A percentile compares a stretch with the other conserved stretches of the same genome.
Evolutionary conservation across 2,113 vertebrate genomes (phyloP).

Genomic region (Trogon surrucura): DNA sequence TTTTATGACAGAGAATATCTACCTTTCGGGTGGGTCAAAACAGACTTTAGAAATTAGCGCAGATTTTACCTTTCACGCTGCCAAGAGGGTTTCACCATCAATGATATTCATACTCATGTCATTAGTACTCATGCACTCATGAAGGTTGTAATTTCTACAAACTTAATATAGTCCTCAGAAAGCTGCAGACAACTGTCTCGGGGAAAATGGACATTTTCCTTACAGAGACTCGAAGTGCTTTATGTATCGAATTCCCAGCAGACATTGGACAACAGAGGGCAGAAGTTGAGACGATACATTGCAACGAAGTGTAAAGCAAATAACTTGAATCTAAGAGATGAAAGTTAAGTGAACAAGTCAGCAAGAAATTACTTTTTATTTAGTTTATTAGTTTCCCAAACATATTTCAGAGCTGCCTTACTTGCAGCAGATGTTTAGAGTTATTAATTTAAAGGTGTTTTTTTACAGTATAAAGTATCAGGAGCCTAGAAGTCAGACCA

Average conservation of each 20-base stretch:
- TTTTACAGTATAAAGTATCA: not conserved
- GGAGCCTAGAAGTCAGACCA: not conserved
- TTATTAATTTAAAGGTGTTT: not conserved
- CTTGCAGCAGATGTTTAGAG: not conserved
- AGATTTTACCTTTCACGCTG: not conserved
- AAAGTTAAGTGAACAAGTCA: not conserved
- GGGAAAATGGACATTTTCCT: not conserved
- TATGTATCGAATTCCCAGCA: not conserved
- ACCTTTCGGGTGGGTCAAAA: not conserved
- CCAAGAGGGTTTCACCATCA: not conserved
- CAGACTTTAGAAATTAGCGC: not conserved
- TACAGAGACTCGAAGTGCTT: not conserved
- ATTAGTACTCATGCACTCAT: not conserved
- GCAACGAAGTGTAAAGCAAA: not conserved
- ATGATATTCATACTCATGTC: not conserved
- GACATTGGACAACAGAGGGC: not conserved
- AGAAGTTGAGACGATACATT: not conserved
- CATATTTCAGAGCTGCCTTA: not conserved
- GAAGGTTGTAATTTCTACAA: not conserved
- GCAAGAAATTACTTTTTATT: not conserved
- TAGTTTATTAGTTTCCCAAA: not conserved
- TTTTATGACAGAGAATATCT: not conserved
- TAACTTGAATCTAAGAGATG: not conserved
- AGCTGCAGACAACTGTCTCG: not conserved
- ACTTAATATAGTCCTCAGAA: not conserved